Evolutionary conservation across 2,113 vertebrate genomes (phyloP).

Genomic region (Casuarius casuarius): DNA sequence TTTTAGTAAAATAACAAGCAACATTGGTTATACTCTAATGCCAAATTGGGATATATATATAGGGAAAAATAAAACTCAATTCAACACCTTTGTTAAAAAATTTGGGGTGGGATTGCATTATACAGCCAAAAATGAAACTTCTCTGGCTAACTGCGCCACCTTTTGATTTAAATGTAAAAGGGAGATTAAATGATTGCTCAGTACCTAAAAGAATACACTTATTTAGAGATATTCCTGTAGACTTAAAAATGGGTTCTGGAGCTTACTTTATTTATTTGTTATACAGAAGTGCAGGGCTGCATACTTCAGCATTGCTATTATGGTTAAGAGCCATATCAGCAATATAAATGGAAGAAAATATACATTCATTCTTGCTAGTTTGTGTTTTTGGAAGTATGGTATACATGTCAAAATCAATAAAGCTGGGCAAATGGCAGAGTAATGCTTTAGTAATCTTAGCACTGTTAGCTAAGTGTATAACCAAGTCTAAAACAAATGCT

Average conservation of each 20-base stretch:
- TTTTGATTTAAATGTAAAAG: conserved; percentile 61
- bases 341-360: conserved; percentile 26
- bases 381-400: conserved; percentile 8
- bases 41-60: not conserved
- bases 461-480: conserved; percentile 46
- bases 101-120: conserved; percentile 40
- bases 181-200: conserved; percentile 53
- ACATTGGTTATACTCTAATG: not conserved
- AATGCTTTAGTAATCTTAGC: conserved; percentile 37
- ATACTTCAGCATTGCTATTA: not conserved
- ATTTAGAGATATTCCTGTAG: conserved; percentile 13
- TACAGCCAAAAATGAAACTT: conserved; percentile 64
- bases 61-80: not conserved
- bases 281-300: not conserved
- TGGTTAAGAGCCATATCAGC: conserved; percentile 2
- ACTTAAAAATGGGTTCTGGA: not conserved
- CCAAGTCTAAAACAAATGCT: conserved; percentile 40
- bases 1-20: not conserved
- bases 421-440: conserved; percentile 11
- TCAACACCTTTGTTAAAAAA: conserved; percentile 22
- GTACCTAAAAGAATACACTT: conserved; percentile 4
- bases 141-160: conserved; percentile 61
- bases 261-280: not conserved
- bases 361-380: not conserved
- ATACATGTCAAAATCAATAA: conserved; percentile 53